Evolutionary conservation across 2,888 invertebrate species (phyloP).

Genomic region (Drosophila nr. medialis): DNA sequence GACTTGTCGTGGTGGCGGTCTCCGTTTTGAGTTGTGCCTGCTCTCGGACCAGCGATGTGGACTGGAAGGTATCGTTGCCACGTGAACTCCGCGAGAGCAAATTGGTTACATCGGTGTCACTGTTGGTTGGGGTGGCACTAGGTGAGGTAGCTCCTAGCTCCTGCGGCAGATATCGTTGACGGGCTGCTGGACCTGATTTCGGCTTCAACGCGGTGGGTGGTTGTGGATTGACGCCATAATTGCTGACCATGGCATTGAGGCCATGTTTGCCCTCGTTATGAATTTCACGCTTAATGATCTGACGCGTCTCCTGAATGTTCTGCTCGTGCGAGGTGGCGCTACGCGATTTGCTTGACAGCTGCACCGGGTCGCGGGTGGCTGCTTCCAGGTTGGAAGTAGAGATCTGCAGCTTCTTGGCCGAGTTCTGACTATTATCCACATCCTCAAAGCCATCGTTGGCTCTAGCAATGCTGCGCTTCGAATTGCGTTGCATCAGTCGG

Average conservation of each 20-base stretch:
- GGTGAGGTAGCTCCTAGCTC: slow-evolving; percentile 83
- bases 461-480: slow-evolving; percentile 89
- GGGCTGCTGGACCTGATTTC: slow-evolving; percentile 86
- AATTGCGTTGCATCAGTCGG: slow-evolving; percentile 88
- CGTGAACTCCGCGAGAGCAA: slow-evolving; percentile 66
- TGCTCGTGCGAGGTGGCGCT: slow-evolving; percentile 76
- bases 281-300: slow-evolving; percentile 84
- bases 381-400: slow-evolving; percentile 69
- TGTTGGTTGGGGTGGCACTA: neutral
- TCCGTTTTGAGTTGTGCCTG: slow-evolving; percentile 58
- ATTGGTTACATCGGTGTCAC: slow-evolving; percentile 49
- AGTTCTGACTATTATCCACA: slow-evolving; percentile 75
- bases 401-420: slow-evolving; percentile 78
- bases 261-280: slow-evolving; percentile 86
- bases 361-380: slow-evolving; percentile 44
- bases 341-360: slow-evolving; percentile 56
- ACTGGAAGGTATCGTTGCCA: slow-evolving; percentile 81
- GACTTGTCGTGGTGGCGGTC: slow-evolving; percentile 49
- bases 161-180: slow-evolving; percentile 87
- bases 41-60: slow-evolving; percentile 81
- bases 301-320: slow-evolving; percentile 78
- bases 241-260: slow-evolving; percentile 81
- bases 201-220: slow-evolving; percentile 69
- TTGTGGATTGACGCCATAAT: slow-evolving; percentile 64
- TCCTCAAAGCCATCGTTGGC: slow-evolving; percentile 76